phyloP scores from a whole-genome alignment of 2,888 invertebrate species.

The Pseudococcus longispinus region DNA sequence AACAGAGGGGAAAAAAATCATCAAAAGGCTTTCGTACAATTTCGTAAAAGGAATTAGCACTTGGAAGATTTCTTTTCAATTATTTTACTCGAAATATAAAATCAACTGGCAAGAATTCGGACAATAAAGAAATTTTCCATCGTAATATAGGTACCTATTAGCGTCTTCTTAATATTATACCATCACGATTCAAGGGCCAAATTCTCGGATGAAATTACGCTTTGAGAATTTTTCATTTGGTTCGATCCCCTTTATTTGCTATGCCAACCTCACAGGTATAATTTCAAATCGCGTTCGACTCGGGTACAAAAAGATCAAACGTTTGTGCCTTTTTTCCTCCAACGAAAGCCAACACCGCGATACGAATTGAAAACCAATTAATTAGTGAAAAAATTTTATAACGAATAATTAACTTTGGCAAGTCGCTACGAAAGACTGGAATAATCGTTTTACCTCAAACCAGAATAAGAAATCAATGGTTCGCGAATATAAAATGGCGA shows the following conservation, averaged over 20 bases:
- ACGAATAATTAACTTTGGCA: neutral
- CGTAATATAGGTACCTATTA: neutral
- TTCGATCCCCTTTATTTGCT: neutral
- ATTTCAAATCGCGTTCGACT: neutral
- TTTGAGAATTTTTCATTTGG: slow-evolving; percentile 6
- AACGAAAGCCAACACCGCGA: neutral
- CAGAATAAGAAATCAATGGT: neutral
- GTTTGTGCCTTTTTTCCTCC: neutral
- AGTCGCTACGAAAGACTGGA: neutral
- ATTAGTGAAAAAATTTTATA: neutral
- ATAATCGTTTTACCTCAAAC: neutral
- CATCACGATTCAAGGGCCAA: neutral
- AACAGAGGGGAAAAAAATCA: neutral
- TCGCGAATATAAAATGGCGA: neutral
- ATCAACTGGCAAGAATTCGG: slow-evolving; percentile 6
- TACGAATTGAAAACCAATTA: neutral
- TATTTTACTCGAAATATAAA: neutral
- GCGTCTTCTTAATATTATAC: neutral
- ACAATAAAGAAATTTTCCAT: slow-evolving; percentile 3
- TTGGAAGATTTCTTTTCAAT: slow-evolving; percentile 16
- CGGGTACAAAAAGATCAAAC: neutral
- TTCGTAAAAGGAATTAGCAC: neutral
- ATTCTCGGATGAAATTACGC: neutral
- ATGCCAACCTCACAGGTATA: neutral
- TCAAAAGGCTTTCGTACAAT: neutral